Percentiles rank a stretch among this genome's conserved stretches.
Conservation (phyloP, 2,113 vertebrate genomes). For the Gopherus flavomarginatus region DNA sequence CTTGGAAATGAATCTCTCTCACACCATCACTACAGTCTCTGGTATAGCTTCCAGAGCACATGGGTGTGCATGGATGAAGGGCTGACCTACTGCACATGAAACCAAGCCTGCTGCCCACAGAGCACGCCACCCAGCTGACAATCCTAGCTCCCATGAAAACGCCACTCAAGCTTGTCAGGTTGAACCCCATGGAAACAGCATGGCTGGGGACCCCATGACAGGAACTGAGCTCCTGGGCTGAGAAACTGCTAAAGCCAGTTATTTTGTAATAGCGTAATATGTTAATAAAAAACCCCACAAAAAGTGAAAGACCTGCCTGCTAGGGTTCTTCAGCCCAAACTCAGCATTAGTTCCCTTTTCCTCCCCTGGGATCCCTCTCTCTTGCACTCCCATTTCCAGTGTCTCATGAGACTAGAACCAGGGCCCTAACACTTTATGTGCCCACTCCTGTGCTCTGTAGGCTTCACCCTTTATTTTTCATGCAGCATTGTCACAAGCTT, state of each 20-base stretch:
- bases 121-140: not conserved
- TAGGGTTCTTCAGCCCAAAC: not conserved
- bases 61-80: too few species aligned
- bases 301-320: not conserved
- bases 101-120: too few species aligned
- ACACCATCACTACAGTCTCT: not conserved
- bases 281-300: slow-evolving; percentile 50
- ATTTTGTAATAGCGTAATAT: slow-evolving; percentile 52
- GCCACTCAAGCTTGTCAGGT: not conserved
- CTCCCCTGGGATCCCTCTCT: too few species aligned
- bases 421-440: too few species aligned
- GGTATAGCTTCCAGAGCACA: too few species aligned
- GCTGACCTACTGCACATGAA: not conserved
- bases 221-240: slow-evolving; percentile 48
- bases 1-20: not conserved
- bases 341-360: not conserved
- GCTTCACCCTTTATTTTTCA: too few species aligned
- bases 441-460: too few species aligned
- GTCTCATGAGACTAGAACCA: too few species aligned
- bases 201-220: slow-evolving; percentile 12
- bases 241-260: slow-evolving; percentile 49
- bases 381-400: too few species aligned
- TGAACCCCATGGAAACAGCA: not conserved
- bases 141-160: not conserved
- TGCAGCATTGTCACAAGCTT: too few species aligned